phyloP scores from a whole-genome alignment of 2,888 invertebrate species.

The Andrena flavipes region DNA sequence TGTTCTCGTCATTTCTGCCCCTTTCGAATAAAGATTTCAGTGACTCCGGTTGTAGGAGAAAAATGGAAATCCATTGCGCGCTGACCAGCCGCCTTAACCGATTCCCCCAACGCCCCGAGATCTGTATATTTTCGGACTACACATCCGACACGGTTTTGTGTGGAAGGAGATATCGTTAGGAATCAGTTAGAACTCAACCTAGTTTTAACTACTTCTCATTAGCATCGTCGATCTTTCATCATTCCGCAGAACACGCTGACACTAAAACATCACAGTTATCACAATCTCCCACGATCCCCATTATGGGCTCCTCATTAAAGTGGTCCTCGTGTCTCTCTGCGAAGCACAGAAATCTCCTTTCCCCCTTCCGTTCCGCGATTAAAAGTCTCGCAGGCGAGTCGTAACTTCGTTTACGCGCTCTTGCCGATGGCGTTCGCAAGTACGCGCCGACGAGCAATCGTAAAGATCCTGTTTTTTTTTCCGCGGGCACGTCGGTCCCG shows the following conservation, averaged over 20 bases:
- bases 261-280: background rate
- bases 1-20: background rate
- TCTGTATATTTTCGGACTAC: too few species aligned
- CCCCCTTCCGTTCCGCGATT: conserved; percentile 8
- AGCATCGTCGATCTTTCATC: too few species aligned
- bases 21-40: background rate
- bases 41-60: background rate
- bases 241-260: too few species aligned
- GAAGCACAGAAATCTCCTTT: background rate
- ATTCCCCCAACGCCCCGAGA: too few species aligned
- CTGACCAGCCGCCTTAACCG: too few species aligned
- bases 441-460: conserved; percentile 18
- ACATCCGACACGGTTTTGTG: too few species aligned
- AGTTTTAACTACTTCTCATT: too few species aligned
- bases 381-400: conserved; percentile 13
- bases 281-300: background rate
- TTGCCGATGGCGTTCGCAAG: background rate
- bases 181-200: too few species aligned
- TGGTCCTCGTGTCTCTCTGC: background rate
- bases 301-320: background rate
- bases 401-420: conserved; percentile 28
- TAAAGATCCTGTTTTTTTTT: conserved; percentile 21
- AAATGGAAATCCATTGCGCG: too few species aligned
- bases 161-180: too few species aligned
- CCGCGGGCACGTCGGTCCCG: background rate